A percentile compares a stretch with the other conserved stretches of the same genome.
Conservation (phyloP, 2,888 invertebrate genomes). For the Parascotia fuliginaria region DNA sequence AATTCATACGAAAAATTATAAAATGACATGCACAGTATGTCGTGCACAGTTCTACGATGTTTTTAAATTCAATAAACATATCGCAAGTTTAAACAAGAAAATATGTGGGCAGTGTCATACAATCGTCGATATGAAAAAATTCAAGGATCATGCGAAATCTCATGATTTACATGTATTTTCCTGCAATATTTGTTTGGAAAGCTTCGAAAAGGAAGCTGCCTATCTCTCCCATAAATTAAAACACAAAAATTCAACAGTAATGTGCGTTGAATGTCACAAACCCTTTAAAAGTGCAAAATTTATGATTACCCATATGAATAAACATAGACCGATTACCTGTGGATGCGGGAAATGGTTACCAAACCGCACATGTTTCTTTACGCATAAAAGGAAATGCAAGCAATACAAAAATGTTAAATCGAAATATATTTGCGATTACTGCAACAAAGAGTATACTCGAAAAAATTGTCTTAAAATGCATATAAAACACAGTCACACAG, state of each 20-base stretch:
- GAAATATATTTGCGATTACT: slow-evolving; percentile 59
- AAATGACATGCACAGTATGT: slow-evolving; percentile 54
- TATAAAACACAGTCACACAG: slow-evolving; percentile 48
- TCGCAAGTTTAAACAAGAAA: slow-evolving; percentile 45
- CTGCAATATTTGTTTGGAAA: slow-evolving; percentile 49
- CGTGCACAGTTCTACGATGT: slow-evolving; percentile 31
- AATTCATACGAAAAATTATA: slow-evolving; percentile 1
- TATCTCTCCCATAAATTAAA: slow-evolving; percentile 34
- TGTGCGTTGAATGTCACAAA: slow-evolving; percentile 53
- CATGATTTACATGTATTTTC: slow-evolving; percentile 32
- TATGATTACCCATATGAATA: slow-evolving; percentile 45
- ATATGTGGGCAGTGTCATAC: slow-evolving; percentile 50
- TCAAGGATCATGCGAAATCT: slow-evolving; percentile 21
- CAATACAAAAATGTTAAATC: slow-evolving; percentile 7
- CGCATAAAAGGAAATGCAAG: slow-evolving; percentile 45
- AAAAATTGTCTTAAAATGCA: slow-evolving; percentile 49
- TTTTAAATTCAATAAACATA: slow-evolving; percentile 49
- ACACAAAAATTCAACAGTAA: slow-evolving; percentile 30
- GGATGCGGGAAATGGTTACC: slow-evolving; percentile 51
- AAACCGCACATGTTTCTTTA: slow-evolving; percentile 49
- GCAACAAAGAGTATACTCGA: slow-evolving; percentile 43
- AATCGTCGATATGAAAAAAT: slow-evolving; percentile 44
- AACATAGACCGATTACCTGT: slow-evolving; percentile 49
- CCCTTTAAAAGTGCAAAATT: slow-evolving; percentile 38
- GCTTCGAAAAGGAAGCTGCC: slow-evolving; percentile 35